phyloP scores from a whole-genome alignment of 2,113 vertebrate species.

The Muntiacus reevesi region DNA sequence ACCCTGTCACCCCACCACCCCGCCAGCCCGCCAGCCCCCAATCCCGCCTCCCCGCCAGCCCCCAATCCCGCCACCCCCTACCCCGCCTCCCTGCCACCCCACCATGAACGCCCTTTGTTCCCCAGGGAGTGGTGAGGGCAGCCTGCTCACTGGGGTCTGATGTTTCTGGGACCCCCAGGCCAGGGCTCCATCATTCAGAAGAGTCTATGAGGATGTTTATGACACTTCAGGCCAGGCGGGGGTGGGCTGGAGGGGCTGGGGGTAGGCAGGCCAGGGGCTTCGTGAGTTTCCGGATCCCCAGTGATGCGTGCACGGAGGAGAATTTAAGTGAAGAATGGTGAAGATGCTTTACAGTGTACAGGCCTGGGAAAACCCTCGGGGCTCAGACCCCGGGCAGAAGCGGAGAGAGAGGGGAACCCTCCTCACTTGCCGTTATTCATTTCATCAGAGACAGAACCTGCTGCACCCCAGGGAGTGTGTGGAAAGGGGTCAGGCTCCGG shows the following conservation, averaged over 20 bases:
- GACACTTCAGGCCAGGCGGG: neutral
- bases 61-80: too few relatives aligned
- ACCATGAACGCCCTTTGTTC: neutral
- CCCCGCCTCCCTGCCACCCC: neutral
- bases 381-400: neutral
- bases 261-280: neutral
- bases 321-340: neutral
- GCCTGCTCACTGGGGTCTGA: neutral
- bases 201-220: too few relatives aligned
- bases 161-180: neutral
- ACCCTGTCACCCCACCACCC: too few relatives aligned
- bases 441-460: neutral
- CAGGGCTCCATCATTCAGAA: neutral
- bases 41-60: neutral
- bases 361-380: neutral
- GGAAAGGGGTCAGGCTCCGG: neutral
- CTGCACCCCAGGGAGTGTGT: accelerated
- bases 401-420: too few relatives aligned
- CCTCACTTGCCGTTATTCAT: neutral
- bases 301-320: neutral
- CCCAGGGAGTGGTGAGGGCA: neutral
- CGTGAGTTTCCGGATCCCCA: neutral
- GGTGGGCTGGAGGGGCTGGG: neutral
- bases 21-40: too few relatives aligned
- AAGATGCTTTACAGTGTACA: neutral